Conservation (phyloP, 2,797 vertebrate species). For the Hipposideros larvatus region DNA sequence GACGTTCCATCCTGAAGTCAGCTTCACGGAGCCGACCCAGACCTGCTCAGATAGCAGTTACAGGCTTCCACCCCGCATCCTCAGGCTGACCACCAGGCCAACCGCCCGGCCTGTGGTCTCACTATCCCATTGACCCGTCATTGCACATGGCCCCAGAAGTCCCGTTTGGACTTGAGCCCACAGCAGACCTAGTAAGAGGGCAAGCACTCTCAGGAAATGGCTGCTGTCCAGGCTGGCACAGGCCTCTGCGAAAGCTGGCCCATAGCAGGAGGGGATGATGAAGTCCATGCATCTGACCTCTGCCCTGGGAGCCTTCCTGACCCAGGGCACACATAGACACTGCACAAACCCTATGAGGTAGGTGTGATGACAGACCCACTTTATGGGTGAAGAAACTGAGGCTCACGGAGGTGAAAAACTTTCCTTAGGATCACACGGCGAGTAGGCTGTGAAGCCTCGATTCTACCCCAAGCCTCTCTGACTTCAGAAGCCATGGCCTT, state of each 20-base stretch:
- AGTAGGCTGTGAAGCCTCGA: neutral
- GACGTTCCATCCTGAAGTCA: neutral
- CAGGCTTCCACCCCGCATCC: neutral
- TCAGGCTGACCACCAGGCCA: neutral
- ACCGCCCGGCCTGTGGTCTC: neutral
- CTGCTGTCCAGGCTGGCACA: neutral
- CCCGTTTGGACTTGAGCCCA: neutral
- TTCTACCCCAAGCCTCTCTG: neutral
- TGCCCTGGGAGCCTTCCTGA: neutral
- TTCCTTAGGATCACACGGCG: neutral
- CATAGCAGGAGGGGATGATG: neutral
- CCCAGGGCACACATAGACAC: neutral
- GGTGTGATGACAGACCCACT: neutral
- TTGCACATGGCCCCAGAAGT: neutral
- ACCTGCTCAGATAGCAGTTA: fast-evolving
- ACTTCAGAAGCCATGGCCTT: neutral
- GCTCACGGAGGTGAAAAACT: neutral
- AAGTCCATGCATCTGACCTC: too few species aligned
- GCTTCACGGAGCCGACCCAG: fast-evolving
- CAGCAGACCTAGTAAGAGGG: neutral
- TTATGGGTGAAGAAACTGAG: neutral
- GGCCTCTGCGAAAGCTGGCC: neutral
- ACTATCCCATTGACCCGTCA: fast-evolving
- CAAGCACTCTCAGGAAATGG: neutral
- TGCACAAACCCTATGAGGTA: neutral